Evolutionary conservation across 1,140 invertebrate genomes (phyloP).

Genomic region (Catajapyx aquilonaris): DNA sequence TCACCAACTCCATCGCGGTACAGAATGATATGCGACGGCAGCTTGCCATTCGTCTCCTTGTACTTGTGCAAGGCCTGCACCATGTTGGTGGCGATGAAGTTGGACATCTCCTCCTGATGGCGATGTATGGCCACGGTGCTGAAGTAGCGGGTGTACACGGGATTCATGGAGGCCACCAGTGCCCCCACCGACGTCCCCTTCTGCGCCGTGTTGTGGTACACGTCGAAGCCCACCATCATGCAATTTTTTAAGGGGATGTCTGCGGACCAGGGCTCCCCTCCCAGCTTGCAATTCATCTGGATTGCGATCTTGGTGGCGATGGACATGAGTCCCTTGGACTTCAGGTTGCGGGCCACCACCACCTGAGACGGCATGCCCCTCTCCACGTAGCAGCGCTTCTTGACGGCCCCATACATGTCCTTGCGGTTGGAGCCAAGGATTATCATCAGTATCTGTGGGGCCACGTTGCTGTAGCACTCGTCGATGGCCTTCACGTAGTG

Average conservation of each 20-base stretch:
- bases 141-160: constrained; percentile 37
- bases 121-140: constrained; percentile 43
- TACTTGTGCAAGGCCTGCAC: no score
- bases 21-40: no score
- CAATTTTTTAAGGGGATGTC: no score
- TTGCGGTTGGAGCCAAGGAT: constrained; percentile 9
- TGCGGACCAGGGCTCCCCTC: no score
- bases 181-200: constrained; percentile 37
- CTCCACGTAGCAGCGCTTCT: constrained; percentile 18
- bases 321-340: constrained; percentile 21
- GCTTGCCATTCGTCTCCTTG: no score
- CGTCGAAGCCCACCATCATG: no score
- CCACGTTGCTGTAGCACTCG: constrained; percentile 1
- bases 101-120: constrained; percentile 45
- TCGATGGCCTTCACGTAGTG: constrained; percentile 9
- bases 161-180: no score
- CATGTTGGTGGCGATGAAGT: constrained; percentile 35
- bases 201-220: constrained; percentile 52
- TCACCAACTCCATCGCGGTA: no score
- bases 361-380: constrained; percentile 9
- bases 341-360: constrained; percentile 6
- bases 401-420: constrained; percentile 23
- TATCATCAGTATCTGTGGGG: constrained; percentile 10
- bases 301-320: constrained; percentile 33
- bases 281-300: constrained; percentile 35